Percentiles rank a stretch among this genome's conserved stretches.
Conservation (phyloP, 1,140 invertebrate species). For the Cydia fagiglandana region DNA sequence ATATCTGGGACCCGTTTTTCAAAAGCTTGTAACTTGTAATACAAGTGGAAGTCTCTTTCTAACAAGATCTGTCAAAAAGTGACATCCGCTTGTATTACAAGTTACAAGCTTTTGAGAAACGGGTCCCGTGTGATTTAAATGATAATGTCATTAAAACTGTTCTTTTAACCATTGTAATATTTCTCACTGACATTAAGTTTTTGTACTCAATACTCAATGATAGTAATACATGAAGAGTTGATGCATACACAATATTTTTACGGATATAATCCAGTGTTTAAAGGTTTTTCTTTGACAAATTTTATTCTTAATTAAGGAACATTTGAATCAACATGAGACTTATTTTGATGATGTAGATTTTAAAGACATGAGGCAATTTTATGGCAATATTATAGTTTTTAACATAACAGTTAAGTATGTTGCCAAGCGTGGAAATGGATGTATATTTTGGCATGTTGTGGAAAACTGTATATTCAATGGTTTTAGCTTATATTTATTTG, state of each 20-base stretch:
- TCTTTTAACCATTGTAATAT: too few species aligned
- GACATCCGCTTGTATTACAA: too few species aligned
- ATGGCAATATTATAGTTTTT: constrained; percentile 29
- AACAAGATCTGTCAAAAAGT: too few species aligned
- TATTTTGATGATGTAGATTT: constrained; percentile 23
- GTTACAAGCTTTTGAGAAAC: too few species aligned
- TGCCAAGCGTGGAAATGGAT: constrained; percentile 4
- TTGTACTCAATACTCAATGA: constrained; percentile 17
- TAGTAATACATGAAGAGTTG: not conserved
- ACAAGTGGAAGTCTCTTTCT: too few species aligned
- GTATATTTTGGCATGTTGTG: constrained; percentile 31
- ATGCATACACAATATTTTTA: constrained; percentile 18
- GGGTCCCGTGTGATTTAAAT: too few species aligned
- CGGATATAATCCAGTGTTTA: constrained; percentile 26
- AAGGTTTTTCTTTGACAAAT: not conserved
- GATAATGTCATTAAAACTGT: too few species aligned
- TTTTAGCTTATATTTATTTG: constrained; percentile 36
- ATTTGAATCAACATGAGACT: not conserved
- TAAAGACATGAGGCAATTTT: constrained; percentile 24
- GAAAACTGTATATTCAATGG: constrained; percentile 18
- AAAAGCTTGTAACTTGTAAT: too few species aligned
- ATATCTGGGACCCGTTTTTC: too few species aligned
- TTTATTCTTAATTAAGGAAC: constrained; percentile 19
- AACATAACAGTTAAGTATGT: constrained; percentile 14
- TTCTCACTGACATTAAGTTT: too few species aligned